These are phyloP conservation scores for Lysandra coridon DNA, from an alignment of 2,888 invertebrate species.

Conservation along the genomic window DNA sequence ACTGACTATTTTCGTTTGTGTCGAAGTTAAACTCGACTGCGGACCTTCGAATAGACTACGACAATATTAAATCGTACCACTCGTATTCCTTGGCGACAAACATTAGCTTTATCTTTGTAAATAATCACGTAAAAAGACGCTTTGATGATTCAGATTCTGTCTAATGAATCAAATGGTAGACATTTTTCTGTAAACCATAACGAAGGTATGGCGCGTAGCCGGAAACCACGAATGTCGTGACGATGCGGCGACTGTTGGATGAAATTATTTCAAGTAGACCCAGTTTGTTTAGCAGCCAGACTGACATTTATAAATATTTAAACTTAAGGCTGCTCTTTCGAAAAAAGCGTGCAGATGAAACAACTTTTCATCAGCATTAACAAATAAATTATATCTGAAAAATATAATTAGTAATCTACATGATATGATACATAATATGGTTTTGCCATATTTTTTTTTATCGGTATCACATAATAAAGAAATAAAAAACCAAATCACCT, in stretches of 20 bases:
- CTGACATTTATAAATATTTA: no score
- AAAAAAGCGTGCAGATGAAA: no score
- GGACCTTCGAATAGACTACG: conserved; percentile 62
- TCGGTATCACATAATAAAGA: no score
- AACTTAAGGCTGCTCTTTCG: no score
- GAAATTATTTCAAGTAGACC: conserved; percentile 20
- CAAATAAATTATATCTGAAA: no score
- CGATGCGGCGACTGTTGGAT: neutral
- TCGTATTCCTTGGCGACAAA: neutral
- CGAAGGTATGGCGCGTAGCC: neutral
- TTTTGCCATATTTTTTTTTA: no score
- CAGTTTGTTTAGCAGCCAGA: neutral
- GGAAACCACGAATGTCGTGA: conserved; percentile 26
- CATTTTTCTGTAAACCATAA: neutral
- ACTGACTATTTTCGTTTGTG: conserved; percentile 78
- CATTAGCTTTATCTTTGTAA: neutral
- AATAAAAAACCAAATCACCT: no score
- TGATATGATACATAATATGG: no score
- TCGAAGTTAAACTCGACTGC: conserved; percentile 74
- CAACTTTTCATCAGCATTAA: no score
- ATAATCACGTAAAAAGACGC: neutral
- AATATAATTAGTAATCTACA: no score
- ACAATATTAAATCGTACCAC: conserved; percentile 7
- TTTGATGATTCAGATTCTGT: neutral
- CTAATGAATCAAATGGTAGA: neutral